Evolutionary conservation across 2,113 vertebrate genomes (phyloP).

Genomic region (Clinocottus analis): DNA sequence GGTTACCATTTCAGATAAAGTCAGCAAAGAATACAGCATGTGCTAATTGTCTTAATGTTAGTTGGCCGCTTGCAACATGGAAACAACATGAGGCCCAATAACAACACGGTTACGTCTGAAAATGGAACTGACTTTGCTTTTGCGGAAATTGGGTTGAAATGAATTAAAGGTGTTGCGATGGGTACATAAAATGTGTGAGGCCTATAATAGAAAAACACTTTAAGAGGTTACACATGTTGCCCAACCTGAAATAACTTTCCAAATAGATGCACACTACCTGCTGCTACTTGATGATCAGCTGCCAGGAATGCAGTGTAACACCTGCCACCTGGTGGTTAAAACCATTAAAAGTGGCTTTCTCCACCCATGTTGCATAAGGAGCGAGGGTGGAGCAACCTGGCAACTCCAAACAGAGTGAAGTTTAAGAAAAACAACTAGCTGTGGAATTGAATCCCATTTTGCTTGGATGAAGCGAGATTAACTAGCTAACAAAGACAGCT

Average conservation of each 20-base stretch:
- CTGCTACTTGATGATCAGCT: slow-evolving; percentile 20
- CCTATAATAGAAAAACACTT: not conserved
- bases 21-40: slow-evolving; percentile 3
- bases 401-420: not conserved
- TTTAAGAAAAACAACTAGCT: not conserved
- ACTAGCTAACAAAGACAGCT: not conserved
- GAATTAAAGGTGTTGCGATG: not conserved
- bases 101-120: not conserved
- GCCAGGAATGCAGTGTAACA: slow-evolving; percentile 9
- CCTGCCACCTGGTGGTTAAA: slow-evolving; percentile 10
- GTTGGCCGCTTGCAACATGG: not conserved
- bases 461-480: not conserved
- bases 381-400: not conserved
- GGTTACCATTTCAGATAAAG: slow-evolving; percentile 10
- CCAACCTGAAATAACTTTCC: not conserved
- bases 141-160: not conserved
- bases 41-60: not conserved
- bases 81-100: not conserved
- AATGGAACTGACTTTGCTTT: not conserved
- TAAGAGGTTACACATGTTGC: not conserved
- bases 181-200: not conserved
- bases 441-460: not conserved
- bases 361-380: not conserved
- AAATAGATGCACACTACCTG: not conserved
- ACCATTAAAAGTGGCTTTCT: slow-evolving; percentile 3